Evolutionary conservation across 2,113 vertebrate genomes (phyloP), one percentile per base, ranked within the genome.

Genomic region (Chaetura pelagica): DNA sequence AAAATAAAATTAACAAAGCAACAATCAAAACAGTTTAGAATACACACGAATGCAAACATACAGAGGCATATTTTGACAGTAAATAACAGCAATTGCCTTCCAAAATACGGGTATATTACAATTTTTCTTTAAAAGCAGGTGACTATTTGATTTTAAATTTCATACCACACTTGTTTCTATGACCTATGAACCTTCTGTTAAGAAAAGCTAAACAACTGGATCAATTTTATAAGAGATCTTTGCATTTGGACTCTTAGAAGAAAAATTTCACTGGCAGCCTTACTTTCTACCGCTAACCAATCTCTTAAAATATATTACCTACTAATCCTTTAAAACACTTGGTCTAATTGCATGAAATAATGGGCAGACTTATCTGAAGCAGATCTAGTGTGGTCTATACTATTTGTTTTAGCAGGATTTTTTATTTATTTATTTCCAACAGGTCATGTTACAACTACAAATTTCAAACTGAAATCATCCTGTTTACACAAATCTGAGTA

Each of bases 221-320:
- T 91, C 93, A 30, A 84, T 92, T 92, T 79, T 91, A 34, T 91
- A 78, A 24, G 61, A 84, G 44, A 92, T 76, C 87, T 76, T 93
- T 91, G 74, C 81, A 79, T 89, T 52, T 82, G 66, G 66, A 75
- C 57, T 81, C 69, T 42, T 12, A 17, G n/a, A 79, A 89, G 61
- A 82, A 79, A 89, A 63, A 79, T 5, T 57, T 89, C 66, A 82
- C 54, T 52, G 19, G 15, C 40, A 95, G 69, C 29, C 52, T 91
- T 61, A 61, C 46, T 82, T 92, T 76, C 66, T 75, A 82, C 57
- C 21, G 68, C 61, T 87, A 90, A 89, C 58, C 64, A 81, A 75
- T 82, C 80, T 64, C 64, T 87, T 75, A 71, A 77, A 93, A 78
- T 87, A 75, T 0, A 90, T 0, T 46, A 92, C 27, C 68, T 67